Percentiles rank a stretch among this genome's conserved stretches.
Evolutionary conservation across 2,113 vertebrate species (phyloP).

Genomic region (Rattus rattus): DNA sequence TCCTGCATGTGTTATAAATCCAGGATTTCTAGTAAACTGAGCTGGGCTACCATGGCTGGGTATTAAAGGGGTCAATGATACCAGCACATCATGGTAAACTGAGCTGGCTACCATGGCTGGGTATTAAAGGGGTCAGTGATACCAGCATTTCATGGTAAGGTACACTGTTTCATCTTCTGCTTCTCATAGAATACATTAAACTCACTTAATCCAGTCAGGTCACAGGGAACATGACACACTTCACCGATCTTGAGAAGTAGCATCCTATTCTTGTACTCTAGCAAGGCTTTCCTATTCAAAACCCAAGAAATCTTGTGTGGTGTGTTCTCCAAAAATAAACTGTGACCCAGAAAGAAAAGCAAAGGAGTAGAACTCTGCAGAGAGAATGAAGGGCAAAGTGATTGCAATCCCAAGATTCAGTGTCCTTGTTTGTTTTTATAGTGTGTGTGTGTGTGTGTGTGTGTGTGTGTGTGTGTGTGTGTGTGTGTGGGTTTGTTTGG

Average conservation of each 20-base stretch:
- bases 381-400: accelerated
- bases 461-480: not conserved
- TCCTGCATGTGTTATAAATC: not conserved
- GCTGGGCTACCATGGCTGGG: not conserved
- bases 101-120: not conserved
- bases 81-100: no score
- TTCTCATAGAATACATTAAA: not conserved
- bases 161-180: accelerated
- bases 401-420: no score
- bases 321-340: not conserved
- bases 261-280: not conserved
- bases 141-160: not conserved
- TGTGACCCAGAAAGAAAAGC: not conserved
- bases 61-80: not conserved
- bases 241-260: no score
- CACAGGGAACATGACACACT: no score
- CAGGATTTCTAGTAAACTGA: no score
- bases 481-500: not conserved
- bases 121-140: not conserved
- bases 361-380: not conserved
- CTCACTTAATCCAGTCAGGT: not conserved
- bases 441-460: not conserved
- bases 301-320: not conserved
- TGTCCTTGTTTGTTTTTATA: not conserved
- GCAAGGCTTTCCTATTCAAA: accelerated